phyloP scores from a whole-genome alignment of 1,140 invertebrate species.

The Brachionus calyciflorus region DNA sequence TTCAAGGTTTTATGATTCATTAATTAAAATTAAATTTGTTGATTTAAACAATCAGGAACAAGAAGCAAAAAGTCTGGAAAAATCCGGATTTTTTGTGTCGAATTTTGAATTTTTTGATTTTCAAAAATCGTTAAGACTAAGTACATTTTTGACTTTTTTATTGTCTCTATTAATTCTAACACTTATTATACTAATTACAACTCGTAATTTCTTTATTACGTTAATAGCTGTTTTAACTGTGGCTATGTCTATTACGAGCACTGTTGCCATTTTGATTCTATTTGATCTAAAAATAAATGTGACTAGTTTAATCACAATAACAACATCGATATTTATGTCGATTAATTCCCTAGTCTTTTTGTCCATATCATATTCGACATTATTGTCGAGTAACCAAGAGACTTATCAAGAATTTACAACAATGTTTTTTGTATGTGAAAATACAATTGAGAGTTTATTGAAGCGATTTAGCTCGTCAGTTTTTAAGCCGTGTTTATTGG shows the following conservation, averaged over 20 bases:
- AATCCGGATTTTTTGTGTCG: constrained; percentile 36
- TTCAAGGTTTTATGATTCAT: background rate
- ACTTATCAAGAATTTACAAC: constrained; percentile 34
- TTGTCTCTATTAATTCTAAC: background rate
- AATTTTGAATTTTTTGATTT: constrained; percentile 34
- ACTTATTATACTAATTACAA: constrained; percentile 7
- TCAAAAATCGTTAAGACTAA: background rate
- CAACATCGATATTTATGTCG: background rate
- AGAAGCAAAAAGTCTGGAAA: background rate
- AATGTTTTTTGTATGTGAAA: constrained; percentile 35
- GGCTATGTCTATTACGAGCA: background rate
- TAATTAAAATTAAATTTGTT: background rate
- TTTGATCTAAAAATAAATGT: constrained; percentile 14
- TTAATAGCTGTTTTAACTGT: background rate
- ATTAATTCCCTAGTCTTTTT: constrained; percentile 9
- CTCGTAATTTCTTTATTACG: constrained; percentile 18
- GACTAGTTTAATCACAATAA: constrained; percentile 2
- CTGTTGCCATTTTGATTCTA: background rate
- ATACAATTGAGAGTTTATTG: constrained; percentile 26
- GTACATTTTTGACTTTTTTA: background rate
- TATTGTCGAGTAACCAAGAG: constrained; percentile 9
- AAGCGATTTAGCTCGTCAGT: constrained; percentile 19
- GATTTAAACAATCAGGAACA: background rate
- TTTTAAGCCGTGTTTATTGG: background rate
- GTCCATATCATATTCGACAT: background rate